These are phyloP conservation scores for Murina feae DNA, from an alignment of 2,113 vertebrate species.

Conservation along the genomic window DNA sequence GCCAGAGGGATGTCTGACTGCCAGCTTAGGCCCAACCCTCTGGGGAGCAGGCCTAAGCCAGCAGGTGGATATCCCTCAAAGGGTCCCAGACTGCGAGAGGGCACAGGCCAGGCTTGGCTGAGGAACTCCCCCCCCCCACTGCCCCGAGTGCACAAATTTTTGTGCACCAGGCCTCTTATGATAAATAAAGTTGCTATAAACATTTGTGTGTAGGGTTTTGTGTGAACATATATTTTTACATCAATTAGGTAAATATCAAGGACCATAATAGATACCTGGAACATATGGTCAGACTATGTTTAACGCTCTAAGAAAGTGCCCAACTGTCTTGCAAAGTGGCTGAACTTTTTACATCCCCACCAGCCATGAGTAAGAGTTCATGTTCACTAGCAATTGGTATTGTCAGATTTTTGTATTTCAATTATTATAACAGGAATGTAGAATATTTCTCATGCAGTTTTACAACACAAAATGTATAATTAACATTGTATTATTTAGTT, in stretches of 20 bases:
- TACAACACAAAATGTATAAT: not conserved
- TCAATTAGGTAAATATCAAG: not conserved
- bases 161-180: no score
- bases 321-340: not conserved
- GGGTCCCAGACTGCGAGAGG: no score
- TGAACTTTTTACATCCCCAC: not conserved
- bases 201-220: not conserved
- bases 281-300: not conserved
- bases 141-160: no score
- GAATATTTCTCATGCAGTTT: not conserved
- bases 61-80: no score
- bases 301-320: not conserved
- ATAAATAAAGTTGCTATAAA: not conserved
- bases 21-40: no score
- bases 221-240: not conserved
- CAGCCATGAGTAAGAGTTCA: not conserved
- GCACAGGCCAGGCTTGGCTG: no score
- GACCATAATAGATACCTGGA: not conserved
- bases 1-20: no score
- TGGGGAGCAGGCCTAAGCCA: no score
- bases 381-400: not conserved
- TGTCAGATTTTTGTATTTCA: not conserved
- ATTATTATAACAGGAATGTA: not conserved
- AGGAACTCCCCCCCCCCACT: no score
- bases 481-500: not conserved